phyloP scores from a whole-genome alignment of 2,888 invertebrate species.

The Callyntrura sp. region DNA sequence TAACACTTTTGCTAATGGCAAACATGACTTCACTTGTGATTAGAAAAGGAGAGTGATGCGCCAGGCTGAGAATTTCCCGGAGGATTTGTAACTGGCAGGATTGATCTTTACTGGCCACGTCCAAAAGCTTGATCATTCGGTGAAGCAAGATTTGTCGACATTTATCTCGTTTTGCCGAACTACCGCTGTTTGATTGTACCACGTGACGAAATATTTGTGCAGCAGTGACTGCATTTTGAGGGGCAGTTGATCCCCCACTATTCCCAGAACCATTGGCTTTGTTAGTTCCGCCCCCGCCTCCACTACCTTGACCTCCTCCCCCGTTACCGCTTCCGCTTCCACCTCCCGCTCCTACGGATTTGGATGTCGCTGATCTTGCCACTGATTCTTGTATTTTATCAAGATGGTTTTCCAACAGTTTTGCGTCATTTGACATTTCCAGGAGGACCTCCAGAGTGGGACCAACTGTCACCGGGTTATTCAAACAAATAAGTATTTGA shows the following conservation, averaged over 20 bases:
- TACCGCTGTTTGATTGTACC: conserved; percentile 48
- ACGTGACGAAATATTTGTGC: conserved; percentile 71
- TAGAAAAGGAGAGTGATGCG: conserved; percentile 92
- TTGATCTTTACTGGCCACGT: conserved; percentile 79
- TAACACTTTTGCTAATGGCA: conserved; percentile 76
- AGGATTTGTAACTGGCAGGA: conserved; percentile 89
- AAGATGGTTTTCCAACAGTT: conserved; percentile 69
- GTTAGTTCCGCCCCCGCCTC: conserved; percentile 16
- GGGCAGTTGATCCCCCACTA: background rate
- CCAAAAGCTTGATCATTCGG: conserved; percentile 84
- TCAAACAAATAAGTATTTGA: conserved; percentile 92
- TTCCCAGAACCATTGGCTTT: background rate
- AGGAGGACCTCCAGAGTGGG: conserved; percentile 79
- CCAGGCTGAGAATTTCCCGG: conserved; percentile 92
- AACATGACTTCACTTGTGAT: conserved; percentile 92
- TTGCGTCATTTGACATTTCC: conserved; percentile 75
- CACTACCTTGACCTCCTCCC: conserved; percentile 9
- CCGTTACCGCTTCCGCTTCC: conserved; percentile 11
- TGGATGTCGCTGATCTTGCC: background rate
- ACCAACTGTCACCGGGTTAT: conserved; percentile 87
- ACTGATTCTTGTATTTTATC: conserved; percentile 74
- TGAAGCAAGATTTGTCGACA: conserved; percentile 71
- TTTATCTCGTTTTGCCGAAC: conserved; percentile 55
- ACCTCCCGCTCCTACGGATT: background rate
- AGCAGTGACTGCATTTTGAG: conserved; percentile 60